Percentiles rank a stretch among this genome's conserved stretches.
These are phyloP conservation scores for Pocillopora damicornis DNA, from an alignment of 64 coral and sea anemone genomes.

Conservation along the genomic window DNA sequence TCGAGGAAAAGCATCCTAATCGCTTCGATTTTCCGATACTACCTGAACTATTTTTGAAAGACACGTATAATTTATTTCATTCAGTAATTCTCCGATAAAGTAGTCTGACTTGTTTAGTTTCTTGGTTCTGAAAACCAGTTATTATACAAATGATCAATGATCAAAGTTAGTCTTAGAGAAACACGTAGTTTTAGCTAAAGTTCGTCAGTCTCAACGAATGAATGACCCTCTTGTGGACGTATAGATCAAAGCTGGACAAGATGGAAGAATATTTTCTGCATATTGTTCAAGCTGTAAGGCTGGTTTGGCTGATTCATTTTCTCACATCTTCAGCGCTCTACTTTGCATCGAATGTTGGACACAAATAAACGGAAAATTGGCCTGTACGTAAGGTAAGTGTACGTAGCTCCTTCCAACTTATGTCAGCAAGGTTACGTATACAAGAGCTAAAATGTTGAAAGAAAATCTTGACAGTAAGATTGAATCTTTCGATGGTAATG, in stretches of 20 bases:
- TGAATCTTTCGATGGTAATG: not conserved
- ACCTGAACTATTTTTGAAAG: too few relatives aligned
- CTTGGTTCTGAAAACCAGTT: too few relatives aligned
- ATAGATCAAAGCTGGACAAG: constrained; percentile 12
- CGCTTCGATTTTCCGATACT: too few relatives aligned
- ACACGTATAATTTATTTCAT: too few relatives aligned
- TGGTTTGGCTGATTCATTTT: constrained; percentile 17
- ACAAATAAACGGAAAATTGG: constrained; percentile 27
- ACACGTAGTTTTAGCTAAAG: constrained; percentile 14
- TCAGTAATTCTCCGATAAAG: too few relatives aligned
- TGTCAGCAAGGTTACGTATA: constrained; percentile 25
- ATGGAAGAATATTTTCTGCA: constrained; percentile 39
- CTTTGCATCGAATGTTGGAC: constrained; percentile 46
- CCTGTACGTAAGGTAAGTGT: constrained; percentile 33
- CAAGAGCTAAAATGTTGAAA: constrained; percentile 43
- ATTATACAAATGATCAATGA: too few relatives aligned
- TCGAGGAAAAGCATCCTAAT: too few relatives aligned
- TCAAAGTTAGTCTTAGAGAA: not conserved
- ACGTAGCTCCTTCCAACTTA: constrained; percentile 41
- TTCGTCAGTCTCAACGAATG: not conserved
- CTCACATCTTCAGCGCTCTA: constrained; percentile 9
- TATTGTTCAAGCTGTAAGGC: constrained; percentile 45
- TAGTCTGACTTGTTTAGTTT: too few relatives aligned
- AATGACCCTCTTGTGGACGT: constrained; percentile 28
- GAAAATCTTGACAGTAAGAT: constrained; percentile 43